A percentile compares a stretch with the other conserved stretches of the same genome.
Evolutionary conservation across 2,797 vertebrate genomes (phyloP).

Genomic region (Pogoniulus pusillus): DNA sequence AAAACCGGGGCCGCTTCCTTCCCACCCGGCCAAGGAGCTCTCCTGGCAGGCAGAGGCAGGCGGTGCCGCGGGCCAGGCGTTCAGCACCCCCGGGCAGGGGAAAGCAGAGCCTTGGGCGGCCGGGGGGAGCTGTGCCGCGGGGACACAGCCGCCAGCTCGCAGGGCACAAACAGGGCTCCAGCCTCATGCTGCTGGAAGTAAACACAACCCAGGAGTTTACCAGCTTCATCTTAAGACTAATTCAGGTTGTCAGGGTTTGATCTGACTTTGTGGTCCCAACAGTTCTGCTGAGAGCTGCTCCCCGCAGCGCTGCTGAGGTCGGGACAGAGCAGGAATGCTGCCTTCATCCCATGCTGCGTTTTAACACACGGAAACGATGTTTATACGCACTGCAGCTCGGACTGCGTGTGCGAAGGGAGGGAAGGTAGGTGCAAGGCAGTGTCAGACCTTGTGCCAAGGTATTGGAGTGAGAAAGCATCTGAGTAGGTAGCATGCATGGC

Average conservation of each 20-base stretch:
- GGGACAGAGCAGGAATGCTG: not conserved
- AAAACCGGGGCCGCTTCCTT: rapidly evolving
- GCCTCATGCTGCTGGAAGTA: not conserved
- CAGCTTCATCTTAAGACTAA: not conserved
- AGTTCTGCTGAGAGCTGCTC: not conserved
- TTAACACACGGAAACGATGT: not conserved
- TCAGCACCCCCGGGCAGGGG: conserved; percentile 22
- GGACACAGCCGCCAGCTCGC: rapidly evolving
- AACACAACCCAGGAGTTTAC: not conserved
- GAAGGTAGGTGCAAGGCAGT: not conserved
- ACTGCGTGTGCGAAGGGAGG: not conserved
- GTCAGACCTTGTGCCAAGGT: not conserved
- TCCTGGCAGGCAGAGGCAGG: not conserved
- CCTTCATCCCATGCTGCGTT: not conserved
- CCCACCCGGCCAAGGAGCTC: not conserved
- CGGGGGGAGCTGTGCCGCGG: rapidly evolving
- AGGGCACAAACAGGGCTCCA: rapidly evolving
- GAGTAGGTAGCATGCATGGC: not conserved
- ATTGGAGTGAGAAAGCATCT: not conserved
- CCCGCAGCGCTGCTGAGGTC: not conserved
- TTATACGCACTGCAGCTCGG: not conserved
- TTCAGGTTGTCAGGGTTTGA: not conserved
- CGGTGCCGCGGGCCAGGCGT: not conserved
- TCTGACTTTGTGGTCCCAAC: not conserved
- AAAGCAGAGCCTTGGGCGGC: not conserved